Evolutionary conservation across 2,888 invertebrate genomes (phyloP).

Genomic region (Drosophila eohydei): DNA sequence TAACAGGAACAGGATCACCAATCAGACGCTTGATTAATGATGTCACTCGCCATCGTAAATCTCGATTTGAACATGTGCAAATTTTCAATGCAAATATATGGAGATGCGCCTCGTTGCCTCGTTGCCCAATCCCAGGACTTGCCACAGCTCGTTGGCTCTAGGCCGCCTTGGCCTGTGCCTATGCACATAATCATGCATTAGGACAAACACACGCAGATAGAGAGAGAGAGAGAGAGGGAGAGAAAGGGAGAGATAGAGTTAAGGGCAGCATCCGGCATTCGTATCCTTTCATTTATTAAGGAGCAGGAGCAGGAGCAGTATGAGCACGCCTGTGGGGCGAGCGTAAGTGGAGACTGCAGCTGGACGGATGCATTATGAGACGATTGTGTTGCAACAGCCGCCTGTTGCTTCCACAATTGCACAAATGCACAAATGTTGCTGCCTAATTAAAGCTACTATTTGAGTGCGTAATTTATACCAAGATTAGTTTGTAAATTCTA

Average conservation of each 20-base stretch:
- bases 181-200: slow-evolving; percentile 74
- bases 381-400: slow-evolving; percentile 59
- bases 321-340: neutral
- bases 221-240: slow-evolving; percentile 13
- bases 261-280: slow-evolving; percentile 29
- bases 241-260: neutral
- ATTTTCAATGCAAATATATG: slow-evolving; percentile 80
- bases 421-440: slow-evolving; percentile 28
- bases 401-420: slow-evolving; percentile 62
- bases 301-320: neutral
- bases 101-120: slow-evolving; percentile 59
- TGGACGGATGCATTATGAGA: slow-evolving; percentile 66
- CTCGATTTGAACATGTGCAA: slow-evolving; percentile 84
- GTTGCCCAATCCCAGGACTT: slow-evolving; percentile 56
- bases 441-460: slow-evolving; percentile 47
- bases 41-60: slow-evolving; percentile 85
- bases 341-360: slow-evolving; percentile 10
- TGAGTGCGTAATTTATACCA: slow-evolving; percentile 20
- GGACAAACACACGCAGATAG: slow-evolving; percentile 34
- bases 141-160: slow-evolving; percentile 14
- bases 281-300: slow-evolving; percentile 52
- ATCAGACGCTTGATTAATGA: slow-evolving; percentile 85
- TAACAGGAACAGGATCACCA: slow-evolving; percentile 86
- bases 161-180: slow-evolving; percentile 50
- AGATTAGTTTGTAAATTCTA: slow-evolving; percentile 15